Base-by-base conservation (phyloP, 2,113 vertebrate species). In the Catharus minimus region DNA sequence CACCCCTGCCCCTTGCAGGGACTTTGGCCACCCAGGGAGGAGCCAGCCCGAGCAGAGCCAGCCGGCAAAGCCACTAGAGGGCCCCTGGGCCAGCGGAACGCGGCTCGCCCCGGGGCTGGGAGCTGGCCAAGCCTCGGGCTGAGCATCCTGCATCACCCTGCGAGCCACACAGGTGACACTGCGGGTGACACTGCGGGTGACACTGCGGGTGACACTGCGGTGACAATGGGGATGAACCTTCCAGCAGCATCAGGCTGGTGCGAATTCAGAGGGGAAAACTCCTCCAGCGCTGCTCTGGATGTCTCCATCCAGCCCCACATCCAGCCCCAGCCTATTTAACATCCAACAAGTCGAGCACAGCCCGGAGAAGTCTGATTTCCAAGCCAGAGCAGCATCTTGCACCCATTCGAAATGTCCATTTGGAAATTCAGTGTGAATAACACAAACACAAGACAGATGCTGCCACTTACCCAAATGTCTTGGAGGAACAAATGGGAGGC, bases 401-500 rank as follows among this genome's bases (percentile, higher is more conserved):
- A 62, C 83, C 93, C 88, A 90, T 93, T 95, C 28, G 94, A 94
- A 93, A 92, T 8, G 95, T 95, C 95, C 95, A 60, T 95, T 95
- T 95, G 91, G 93, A 96, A 96, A 96, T 95, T 93, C 95, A 95
- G 95, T 47, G 93, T 94, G 94, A 95, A 96, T 94, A 95, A 92
- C 90, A 94, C 92, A 96, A 96, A 95, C 90, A 87, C 83, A 80
- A 94, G 95, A 49, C 95, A 96, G 95, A 95, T 95, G 93, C 95
- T 94, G 94, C 95, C 88, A 94, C 95, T 96, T 95, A 86, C 91
- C 83, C 95, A 87, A 95, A 93, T 90, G 95, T 96, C 93, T 96
- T 93, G 78, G 90, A 95, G 86, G 92, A 95, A 95, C 93, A 94
- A 96, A 95, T 89, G 95, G 92, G 90, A 96, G 80, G 74, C 9